Evolutionary conservation across 2,797 vertebrate species (phyloP).

Genomic region (Amniataba percoides): DNA sequence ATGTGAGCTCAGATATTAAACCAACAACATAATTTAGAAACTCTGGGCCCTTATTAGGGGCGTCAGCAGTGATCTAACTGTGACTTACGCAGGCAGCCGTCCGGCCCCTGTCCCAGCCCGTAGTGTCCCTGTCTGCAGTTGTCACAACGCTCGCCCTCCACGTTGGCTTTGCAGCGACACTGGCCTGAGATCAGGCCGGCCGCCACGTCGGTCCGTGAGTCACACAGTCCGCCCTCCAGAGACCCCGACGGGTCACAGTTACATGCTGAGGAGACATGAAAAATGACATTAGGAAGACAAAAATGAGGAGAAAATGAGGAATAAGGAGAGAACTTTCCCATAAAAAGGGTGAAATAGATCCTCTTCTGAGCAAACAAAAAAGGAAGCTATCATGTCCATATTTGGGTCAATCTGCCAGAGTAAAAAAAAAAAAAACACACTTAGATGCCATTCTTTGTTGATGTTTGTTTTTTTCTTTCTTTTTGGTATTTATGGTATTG

Average conservation of each 20-base stretch:
- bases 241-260: conserved; percentile 93
- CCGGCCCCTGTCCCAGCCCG: conserved; percentile 88
- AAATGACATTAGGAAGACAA: neutral
- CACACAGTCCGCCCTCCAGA: conserved; percentile 91
- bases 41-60: rapidly evolving
- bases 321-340: neutral
- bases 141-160: conserved; percentile 95
- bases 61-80: neutral
- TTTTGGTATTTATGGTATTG: too few species aligned
- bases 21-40: neutral
- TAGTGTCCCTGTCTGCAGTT: conserved; percentile 93
- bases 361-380: neutral
- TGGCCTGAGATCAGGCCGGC: conserved; percentile 93
- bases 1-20: neutral
- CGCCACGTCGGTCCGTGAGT: conserved; percentile 90
- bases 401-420: too few species aligned
- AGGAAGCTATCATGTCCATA: neutral
- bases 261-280: conserved; percentile 85
- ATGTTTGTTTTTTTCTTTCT: too few species aligned
- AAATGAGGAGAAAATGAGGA: too few species aligned
- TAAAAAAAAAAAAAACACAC: too few species aligned
- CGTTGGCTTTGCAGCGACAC: conserved; percentile 93
- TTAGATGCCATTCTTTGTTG: too few species aligned
- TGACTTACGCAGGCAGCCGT: conserved; percentile 92
- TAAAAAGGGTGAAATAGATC: neutral